Conservation (phyloP, 2,888 invertebrate species). For the Hanleya hanleyi region DNA sequence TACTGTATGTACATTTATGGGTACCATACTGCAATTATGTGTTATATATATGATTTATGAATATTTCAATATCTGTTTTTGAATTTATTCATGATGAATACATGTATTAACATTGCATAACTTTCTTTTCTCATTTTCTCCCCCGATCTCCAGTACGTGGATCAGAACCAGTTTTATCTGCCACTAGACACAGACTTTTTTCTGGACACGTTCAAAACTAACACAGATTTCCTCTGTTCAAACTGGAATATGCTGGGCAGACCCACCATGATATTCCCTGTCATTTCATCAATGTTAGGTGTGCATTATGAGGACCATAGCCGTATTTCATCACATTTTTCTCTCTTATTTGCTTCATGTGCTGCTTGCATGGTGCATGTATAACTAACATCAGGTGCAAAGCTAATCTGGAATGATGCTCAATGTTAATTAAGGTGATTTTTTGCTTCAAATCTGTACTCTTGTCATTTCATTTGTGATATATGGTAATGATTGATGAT, state of each 20-base stretch:
- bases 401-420: background rate
- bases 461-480: too few relatives aligned
- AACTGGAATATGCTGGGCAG: conserved; percentile 99
- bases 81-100: too few relatives aligned
- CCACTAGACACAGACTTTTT: conserved; percentile 98
- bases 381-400: background rate
- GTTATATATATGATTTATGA: too few relatives aligned
- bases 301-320: conserved; percentile 25
- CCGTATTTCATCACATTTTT: background rate
- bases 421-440: too few relatives aligned
- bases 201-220: conserved; percentile 98
- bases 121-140: background rate
- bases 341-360: too few relatives aligned
- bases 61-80: too few relatives aligned
- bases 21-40: too few relatives aligned
- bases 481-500: too few relatives aligned
- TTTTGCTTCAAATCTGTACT: too few relatives aligned
- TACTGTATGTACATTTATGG: too few relatives aligned
- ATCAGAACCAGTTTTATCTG: conserved; percentile 98
- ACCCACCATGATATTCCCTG: conserved; percentile 77
- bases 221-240: conserved; percentile 97
- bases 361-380: background rate
- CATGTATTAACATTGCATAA: background rate
- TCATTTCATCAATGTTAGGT: conserved; percentile 67
- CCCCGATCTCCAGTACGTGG: conserved; percentile 74